Conservation (phyloP, 2,113 vertebrate species). For the Corythaeola cristata region DNA sequence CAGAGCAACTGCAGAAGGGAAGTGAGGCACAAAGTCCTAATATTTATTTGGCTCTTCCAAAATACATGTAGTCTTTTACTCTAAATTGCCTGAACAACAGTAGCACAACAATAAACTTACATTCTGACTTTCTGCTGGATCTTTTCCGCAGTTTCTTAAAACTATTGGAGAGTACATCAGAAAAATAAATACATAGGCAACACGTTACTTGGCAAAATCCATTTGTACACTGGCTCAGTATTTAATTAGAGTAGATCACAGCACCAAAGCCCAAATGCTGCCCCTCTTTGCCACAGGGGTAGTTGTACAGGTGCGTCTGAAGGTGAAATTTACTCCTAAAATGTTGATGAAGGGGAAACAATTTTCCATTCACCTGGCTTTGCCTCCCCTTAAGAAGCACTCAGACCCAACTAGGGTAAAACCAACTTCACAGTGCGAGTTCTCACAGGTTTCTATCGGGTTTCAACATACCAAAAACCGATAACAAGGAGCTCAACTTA, state of each 20-base stretch:
- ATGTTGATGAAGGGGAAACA: neutral
- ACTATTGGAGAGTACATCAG: neutral
- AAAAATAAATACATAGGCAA: neutral
- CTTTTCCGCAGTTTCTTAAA: neutral
- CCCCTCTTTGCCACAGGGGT: neutral
- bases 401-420: slow-evolving; percentile 3
- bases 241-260: neutral
- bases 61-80: neutral
- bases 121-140: neutral
- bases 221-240: neutral
- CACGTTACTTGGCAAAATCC: neutral
- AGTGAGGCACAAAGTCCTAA: neutral
- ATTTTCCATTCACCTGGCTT: slow-evolving; percentile 37
- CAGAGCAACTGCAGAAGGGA: neutral
- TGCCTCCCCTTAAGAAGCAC: slow-evolving; percentile 9
- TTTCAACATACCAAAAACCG: slow-evolving; percentile 10
- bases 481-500: neutral
- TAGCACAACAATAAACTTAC: neutral
- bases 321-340: slow-evolving; percentile 9
- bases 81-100: neutral
- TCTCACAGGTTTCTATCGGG: neutral
- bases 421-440: neutral
- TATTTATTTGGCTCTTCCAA: neutral
- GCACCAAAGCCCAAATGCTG: neutral
- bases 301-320: neutral